Base-by-base conservation (phyloP, 2,888 invertebrate species). In the Limnephilus auricula region DNA sequence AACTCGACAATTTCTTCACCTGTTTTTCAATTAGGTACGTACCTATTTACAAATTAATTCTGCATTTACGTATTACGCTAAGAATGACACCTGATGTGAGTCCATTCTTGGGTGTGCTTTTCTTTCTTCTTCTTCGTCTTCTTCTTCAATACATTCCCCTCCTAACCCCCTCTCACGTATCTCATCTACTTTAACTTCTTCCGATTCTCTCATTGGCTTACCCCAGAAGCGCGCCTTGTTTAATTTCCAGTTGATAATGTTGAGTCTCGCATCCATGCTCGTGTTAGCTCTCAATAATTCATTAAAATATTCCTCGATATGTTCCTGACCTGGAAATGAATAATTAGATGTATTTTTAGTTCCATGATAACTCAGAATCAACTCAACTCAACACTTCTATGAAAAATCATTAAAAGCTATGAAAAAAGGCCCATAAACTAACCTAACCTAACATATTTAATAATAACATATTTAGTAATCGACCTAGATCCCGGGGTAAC, bases 181-280 rank as follows among this genome's bases (percentile, higher is more conserved):
- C 1, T 0, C 31, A 50, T 30, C 18, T 4, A 5, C 6, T 13
- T n/a, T 9, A 65, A n/a, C 65, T 25, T n/a, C 25, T 25, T 65
- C 65, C 15, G 50, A 50, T 32, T 0, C n/a, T n/a, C n/a, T 9
- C 18, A 1, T 12, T 9, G n/a, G 87, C n/a, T 93, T 93, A 0
- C 95, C 91, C 96, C 96, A 96, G 95, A 96, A 96, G 15, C 94
- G 94, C 0, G 94, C 93, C 37, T 94, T 94, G 0, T 94, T 94
- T 37, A 95, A 94, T 93, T 96, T 96, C 96, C 96, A 96, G 91
- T 95, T 95, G 9, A 96, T 96, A 0, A 94, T 94, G 93, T 95
- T 95, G 87, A 94, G 93, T 92, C 95, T 94, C 1, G 96, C 95
- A 9, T 95, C 94, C 0, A 94, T 93, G 90, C 95, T 95, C 0